Base-by-base conservation (phyloP, 2,797 vertebrate species). In the Sebastes trivittatus region DNA sequence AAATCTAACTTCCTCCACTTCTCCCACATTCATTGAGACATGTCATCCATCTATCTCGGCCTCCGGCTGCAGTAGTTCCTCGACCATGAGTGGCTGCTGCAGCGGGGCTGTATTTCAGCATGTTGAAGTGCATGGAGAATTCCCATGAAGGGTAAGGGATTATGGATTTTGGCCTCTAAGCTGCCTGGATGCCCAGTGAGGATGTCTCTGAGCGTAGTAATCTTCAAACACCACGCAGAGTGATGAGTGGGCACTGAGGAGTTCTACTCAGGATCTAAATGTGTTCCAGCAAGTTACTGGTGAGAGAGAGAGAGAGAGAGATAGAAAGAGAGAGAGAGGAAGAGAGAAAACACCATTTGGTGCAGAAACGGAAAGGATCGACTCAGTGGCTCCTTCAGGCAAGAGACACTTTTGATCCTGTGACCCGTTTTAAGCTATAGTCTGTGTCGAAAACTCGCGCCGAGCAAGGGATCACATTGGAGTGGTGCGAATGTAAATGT, bases 121-220 rank as follows among this genome's bases (percentile, higher is more conserved):
- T 89, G 91, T 91, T 95, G 93, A 94, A 94, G 93, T 93, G 93
- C 93, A 94, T 94, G 94, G 93, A 95, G 92, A 94, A 95, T 94
- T 93, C 93, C 93, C 94, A 94, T 95, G 94, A 95, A 95, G 95
- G 94, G 92, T 92, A 88, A 93, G 91, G 94, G 95, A 95, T 95
- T 95, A 95, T 91, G 94, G 94, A 95, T 92, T 94, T 92, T 89
- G 93, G 93, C 94, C 94, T 95, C 94, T 95, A 95, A 94, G 92
- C 94, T 93, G 94, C 93, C 93, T 89, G 92, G 90, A 93, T 94
- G 93, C 93, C 94, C 94, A 93, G 93, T 90, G 93, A 93, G 94
- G 94, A 95, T 94, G 94, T 92, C 91, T 95, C 88, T 92, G 92
- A 93, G 93, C 90, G 79, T 90, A 93, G 93, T 95, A 95, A 95